Evolutionary conservation across 2,797 vertebrate species (phyloP), one percentile per base, ranked within the genome.

Genomic region (Lutra lutra): DNA sequence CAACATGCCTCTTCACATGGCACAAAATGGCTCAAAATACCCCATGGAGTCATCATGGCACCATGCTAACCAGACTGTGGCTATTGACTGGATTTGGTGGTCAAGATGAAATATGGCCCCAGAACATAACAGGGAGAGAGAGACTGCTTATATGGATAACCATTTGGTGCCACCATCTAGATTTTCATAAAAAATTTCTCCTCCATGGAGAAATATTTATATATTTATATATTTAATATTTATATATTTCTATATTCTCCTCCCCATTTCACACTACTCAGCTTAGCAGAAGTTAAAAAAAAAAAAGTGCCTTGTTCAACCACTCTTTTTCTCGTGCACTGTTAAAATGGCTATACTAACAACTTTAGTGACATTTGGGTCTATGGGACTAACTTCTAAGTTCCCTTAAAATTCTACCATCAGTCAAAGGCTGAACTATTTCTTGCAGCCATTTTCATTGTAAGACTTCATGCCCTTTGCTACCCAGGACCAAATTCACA

Each of bases 351-450:
- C 43, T 86, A 29, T 51, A 4, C 43, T 80, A 54, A 77, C 64
- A 84, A 89, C 60, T 78, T 2, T 51, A 91, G 89, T 54, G 70
- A 68, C 46, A 56, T 56, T 86, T 68, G 35, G 38, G 17, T 94
- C 93, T 92, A 56, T 90, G 87, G 48, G 82, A 94, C 85, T 88
- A 82, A 88, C 56, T 86, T 90, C 17, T 38, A 75, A 75, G 17
- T 73, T 89, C 13, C 48, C 90, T 95, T 96, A 88, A 73, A 94
- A 90, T 89, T 95, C 62, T 78, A 70, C 46, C 46, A 48, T 87
- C 32, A 72, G 70, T 91, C 80, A 93, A 95, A 96, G 48, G 43
- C 62, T 86, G 46, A 88, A 54, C 25, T 73, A 80, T 85, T 56
- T 95, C 66, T 96, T 62, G 38, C 32, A 95, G 43, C 3, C 48